Evolutionary conservation across 2,888 invertebrate genomes (phyloP), one percentile per base, ranked within the genome.

Genomic region (Chymomyza procnemis): DNA sequence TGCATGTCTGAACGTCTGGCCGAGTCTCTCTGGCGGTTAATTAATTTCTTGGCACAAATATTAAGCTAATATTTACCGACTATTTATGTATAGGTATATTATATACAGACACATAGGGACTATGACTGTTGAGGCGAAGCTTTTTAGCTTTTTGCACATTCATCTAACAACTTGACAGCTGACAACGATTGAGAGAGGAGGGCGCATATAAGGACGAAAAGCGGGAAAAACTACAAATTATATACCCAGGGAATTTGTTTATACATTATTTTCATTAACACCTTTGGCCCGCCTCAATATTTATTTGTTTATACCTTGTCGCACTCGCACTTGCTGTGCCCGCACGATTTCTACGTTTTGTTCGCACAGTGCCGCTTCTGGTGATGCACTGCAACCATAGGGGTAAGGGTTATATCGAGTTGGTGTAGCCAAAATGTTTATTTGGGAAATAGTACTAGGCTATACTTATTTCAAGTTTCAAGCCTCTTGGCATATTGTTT

Each of bases 11-110:
- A 18, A 2, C 19, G 22, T 54, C 54, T 19, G 8, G 19, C 54
- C 19, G 46, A 18, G n/a, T 55, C 4, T 56, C 41, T 18, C 6
- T 26, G 61, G 64, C 56, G 70, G 67, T 67, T 77, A 79, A 83
- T 83, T 83, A 76, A 80, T 79, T 80, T 76, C 70, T 76, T 76
- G 75, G 75, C 75, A 76, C 73, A 71, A 60, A 64, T 41, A 41
- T 41, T 41, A 41, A 12, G 34, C 34, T 41, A 41, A 41, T 41
- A 41, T 41, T 41, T 41, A 12, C 12, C 3, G 34, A 41, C 34
- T 41, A 41, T 41, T 12, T 41, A 41, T 41, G 34, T 41, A 2
- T 5, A 12, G 12, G 12, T 41, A 41, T 12, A 41, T 1, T 41
- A 12, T 5, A 41, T 41, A 41, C 34, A 12, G 34, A 41, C 34